Evolutionary conservation across 2,888 invertebrate genomes (phyloP).

Genomic region (Orthonychiurus folsomi): DNA sequence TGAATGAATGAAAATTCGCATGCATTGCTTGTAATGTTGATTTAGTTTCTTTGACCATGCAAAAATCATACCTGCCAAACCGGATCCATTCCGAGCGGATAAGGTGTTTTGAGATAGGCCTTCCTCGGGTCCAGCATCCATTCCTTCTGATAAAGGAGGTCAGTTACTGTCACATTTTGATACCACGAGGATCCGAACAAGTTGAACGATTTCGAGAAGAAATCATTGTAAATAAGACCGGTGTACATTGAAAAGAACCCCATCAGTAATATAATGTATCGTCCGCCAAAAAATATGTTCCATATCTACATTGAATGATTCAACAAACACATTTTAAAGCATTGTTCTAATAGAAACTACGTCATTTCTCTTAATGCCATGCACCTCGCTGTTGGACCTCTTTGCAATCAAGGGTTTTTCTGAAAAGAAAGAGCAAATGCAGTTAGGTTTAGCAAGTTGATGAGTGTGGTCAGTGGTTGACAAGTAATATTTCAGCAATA

Average conservation of each 20-base stretch:
- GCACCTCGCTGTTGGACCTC: slow-evolving; percentile 56
- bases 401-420: slow-evolving; percentile 75
- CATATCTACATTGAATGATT: slow-evolving; percentile 59
- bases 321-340: too few species aligned
- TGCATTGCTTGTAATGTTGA: too few species aligned
- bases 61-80: slow-evolving; percentile 59
- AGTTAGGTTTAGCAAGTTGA: too few species aligned
- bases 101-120: slow-evolving; percentile 50
- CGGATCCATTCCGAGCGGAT: slow-evolving; percentile 86
- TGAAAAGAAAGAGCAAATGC: too few species aligned
- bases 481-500: too few species aligned
- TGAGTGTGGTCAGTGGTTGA: too few species aligned
- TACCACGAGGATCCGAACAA: slow-evolving; percentile 88
- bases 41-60: slow-evolving; percentile 8
- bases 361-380: background rate
- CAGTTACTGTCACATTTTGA: slow-evolving; percentile 16
- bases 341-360: too few species aligned
- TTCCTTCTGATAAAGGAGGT: slow-evolving; percentile 38
- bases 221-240: slow-evolving; percentile 93
- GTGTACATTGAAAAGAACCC: slow-evolving; percentile 97
- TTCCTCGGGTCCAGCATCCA: slow-evolving; percentile 38
- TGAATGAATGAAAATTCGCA: background rate
- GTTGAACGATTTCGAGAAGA: slow-evolving; percentile 92
- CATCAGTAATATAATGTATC: slow-evolving; percentile 96
- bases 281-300: slow-evolving; percentile 95